Evolutionary conservation across 2,113 vertebrate species (phyloP), one percentile per base, ranked within the genome.

Genomic region (Oxygymnocypris stewartii): DNA sequence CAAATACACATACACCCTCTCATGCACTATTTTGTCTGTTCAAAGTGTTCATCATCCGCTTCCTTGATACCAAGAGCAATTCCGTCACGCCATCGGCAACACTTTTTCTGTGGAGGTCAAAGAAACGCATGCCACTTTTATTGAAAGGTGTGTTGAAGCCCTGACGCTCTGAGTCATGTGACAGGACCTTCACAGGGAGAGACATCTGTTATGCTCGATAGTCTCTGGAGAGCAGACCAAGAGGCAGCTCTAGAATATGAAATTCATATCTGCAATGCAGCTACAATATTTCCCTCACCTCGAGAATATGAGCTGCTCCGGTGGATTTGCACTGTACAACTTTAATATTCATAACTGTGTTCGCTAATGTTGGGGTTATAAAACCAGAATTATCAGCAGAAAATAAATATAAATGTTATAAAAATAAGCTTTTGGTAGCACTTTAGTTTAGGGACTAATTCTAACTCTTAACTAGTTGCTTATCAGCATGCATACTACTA

Each of bases 221-320:
- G 76, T 57, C 49, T 79, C 76, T 11, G 47, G 47, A 57, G 76
- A 23, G 49, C 76, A 54, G 49, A 57, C 57, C 76, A 79, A 79
- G 76, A 57, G 49, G 49, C 76, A 79, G 49, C 47, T 78, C 44
- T 79, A 79, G 76, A 79, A 79, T 79, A 79, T 79, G 49, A 79
- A 79, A 23, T 57, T 31, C 49, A 35, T 77, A 77, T 54, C 76
- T 79, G 76, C 76, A 79, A 79, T 79, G 76, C 76, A 79, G 76
- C 76, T 35, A 54, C 28, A 78, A 54, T 2, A 57, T 35, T 51
- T 57, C 4, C 47, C 28, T 37, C 76, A 18, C 28, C 4, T 31
- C 14, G 14, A 78, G 44, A 77, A 47, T 77, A 51, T 28, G 44
- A 28, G 47, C 13, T 54, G 13, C 49, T 78, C 11, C 11, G n/a